Evolutionary conservation across 2,888 invertebrate genomes (phyloP), one percentile per base, ranked within the genome.

Genomic region (Sarcophaga rosellei): DNA sequence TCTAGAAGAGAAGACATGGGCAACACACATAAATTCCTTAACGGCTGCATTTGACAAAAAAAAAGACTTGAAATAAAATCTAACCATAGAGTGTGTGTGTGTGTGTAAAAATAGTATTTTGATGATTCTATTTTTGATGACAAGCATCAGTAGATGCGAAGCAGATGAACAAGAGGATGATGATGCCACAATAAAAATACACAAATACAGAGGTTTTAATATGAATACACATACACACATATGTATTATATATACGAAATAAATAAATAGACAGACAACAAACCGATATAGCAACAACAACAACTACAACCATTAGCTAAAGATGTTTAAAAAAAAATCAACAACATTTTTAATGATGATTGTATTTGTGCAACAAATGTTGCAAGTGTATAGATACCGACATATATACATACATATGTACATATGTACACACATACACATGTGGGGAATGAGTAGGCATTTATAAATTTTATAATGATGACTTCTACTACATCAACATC

Each of bases 61-160:
- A 53, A 61, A 68, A 69, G 75, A 75, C 59, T 53, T 53, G 53
- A 73, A 79, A 80, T 45, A 69, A 78, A 20, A 63, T 61, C 76
- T 81, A 74, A 10, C 35, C 70, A 77, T 73, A 73, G 35, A 25
- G 4, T 25, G 4, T 6, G 35, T 35, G 35, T 35, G 6, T 35
- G 35, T 35, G 35, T 35, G 35, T 78, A 86, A 84, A 86, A 86
- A 86, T 86, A 84, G 84, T 81, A 78, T 86, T 83, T 84, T 86
- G 86, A 86, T 81, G 84, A 81, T 81, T 86, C 86, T 86, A 86
- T 86, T 86, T 86, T 84, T 61, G 86, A 86, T 84, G 86, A 86
- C 86, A 86, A 84, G 80, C 81, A 74, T 80, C 66, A 76, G 47
- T 20, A 70, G 25, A 6, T 35, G 35, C 47, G 59, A 44, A 77